Conservation (phyloP, 2,888 invertebrate species). For the Hypena proboscidalis region DNA sequence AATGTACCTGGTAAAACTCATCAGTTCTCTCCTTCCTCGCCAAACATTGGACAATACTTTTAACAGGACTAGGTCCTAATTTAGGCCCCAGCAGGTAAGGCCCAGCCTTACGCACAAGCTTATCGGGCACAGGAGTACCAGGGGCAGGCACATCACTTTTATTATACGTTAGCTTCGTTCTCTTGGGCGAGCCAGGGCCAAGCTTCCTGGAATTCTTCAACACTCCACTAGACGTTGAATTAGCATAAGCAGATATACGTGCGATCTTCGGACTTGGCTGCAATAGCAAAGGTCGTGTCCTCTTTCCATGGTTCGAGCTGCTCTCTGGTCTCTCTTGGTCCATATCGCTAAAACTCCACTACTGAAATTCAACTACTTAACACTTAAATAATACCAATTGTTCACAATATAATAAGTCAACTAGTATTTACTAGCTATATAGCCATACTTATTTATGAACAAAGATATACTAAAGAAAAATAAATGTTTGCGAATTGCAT, state of each 20-base stretch:
- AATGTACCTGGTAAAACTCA: slow-evolving; percentile 85
- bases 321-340: slow-evolving; percentile 75
- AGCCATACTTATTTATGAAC: slow-evolving; percentile 6
- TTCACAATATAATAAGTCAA: slow-evolving; percentile 14
- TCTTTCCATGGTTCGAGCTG: slow-evolving; percentile 74
- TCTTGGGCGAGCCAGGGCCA: slow-evolving; percentile 55
- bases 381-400: slow-evolving; percentile 8
- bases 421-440: slow-evolving; percentile 7
- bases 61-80: slow-evolving; percentile 90
- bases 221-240: slow-evolving; percentile 61
- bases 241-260: slow-evolving; percentile 65
- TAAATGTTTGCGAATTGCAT: slow-evolving; percentile 36
- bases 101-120: slow-evolving; percentile 86
- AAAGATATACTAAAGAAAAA: slow-evolving; percentile 21
- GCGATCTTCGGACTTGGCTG: slow-evolving; percentile 75
- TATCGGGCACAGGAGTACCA: slow-evolving; percentile 83
- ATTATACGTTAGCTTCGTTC: slow-evolving; percentile 60
- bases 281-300: slow-evolving; percentile 76
- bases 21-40: slow-evolving; percentile 89
- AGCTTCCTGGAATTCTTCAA: slow-evolving; percentile 66
- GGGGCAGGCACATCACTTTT: slow-evolving; percentile 74
- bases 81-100: slow-evolving; percentile 89
- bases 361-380: slow-evolving; percentile 8
- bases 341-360: slow-evolving; percentile 54
- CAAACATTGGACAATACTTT: slow-evolving; percentile 91